These are phyloP conservation scores for Heterodera schachtii DNA, from an alignment of 1,140 invertebrate genomes.

Conservation along the genomic window DNA sequence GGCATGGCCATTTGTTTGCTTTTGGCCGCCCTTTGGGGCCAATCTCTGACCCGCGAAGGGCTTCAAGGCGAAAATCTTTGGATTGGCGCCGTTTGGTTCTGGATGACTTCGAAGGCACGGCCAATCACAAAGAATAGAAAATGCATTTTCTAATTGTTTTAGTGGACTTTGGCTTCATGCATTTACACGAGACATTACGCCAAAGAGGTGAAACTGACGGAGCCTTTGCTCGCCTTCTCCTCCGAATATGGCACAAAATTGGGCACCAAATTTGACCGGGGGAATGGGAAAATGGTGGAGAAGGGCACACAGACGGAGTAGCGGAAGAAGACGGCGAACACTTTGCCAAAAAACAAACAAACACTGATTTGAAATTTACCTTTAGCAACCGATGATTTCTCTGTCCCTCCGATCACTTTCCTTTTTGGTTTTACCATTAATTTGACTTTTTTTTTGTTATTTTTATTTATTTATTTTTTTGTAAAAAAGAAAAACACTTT, in stretches of 20 bases:
- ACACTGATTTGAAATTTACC: neutral
- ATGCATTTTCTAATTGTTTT: constrained; percentile 5
- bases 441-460: constrained; percentile 10
- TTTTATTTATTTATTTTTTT: neutral
- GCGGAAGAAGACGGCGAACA: neutral
- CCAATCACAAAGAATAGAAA: neutral
- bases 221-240: constrained; percentile 31
- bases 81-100: constrained; percentile 54
- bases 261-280: neutral
- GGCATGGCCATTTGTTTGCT: constrained; percentile 50
- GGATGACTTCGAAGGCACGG: constrained; percentile 51
- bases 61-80: constrained; percentile 49
- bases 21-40: constrained; percentile 42
- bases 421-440: neutral
- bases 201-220: constrained; percentile 41
- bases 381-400: neutral
- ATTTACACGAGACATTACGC: constrained; percentile 52
- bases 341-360: constrained; percentile 1
- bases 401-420: neutral
- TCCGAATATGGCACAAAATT: neutral
- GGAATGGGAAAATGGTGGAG: neutral
- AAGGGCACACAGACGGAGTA: constrained; percentile 26
- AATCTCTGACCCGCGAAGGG: constrained; percentile 35
- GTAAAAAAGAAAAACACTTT: neutral
- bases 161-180: constrained; percentile 52